Base-by-base conservation (phyloP, 2,888 invertebrate genomes). In the Perizoma flavofasciatum region DNA sequence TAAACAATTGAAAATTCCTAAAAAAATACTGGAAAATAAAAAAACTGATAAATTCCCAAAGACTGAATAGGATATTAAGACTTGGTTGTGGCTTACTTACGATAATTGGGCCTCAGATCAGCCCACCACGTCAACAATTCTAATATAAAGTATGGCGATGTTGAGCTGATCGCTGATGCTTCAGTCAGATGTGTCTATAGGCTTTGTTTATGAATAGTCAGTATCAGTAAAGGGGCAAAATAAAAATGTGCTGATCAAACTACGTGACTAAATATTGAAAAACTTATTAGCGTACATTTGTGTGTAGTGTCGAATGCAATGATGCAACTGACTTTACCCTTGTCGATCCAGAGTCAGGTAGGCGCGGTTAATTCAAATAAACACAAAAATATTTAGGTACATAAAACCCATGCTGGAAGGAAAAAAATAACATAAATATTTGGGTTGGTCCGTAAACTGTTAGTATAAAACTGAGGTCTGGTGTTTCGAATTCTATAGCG, bases 281-380 rank as follows among this genome's bases (percentile, higher is more conserved):
- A 86, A 85, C 83, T 90, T 90, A 90, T 90, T 91, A 92, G 92
- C 92, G 92, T 92, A 92, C 92, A 93, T 90, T 78, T 92, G 92
- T 92, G 92, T 92, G 92, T 88, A 82, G 91, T 89, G 89, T 89
- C 92, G 91, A 92, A 92, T 87, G 92, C 92, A 92, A 92, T 92
- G 92, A 88, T 92, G 92, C 92, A 92, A 92, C 87, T 92, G 92
- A 92, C 92, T 88, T 82, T 79, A 85, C 83, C 89, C 87, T 84
- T 79, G 75, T 81, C 79, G 80, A 81, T 61, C 56, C 73, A 75
- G 73, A 81, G 80, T 82, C 87, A 89, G 88, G 88, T 89, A 61
- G 54, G 50, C 57, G 61, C 80, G 85, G 87, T 89, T 88, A 88
- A 88, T 87, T 88, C 85, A 89, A 90, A 89, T 90, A 91, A 91